These are phyloP conservation scores for Micrasema minimum DNA, from an alignment of 1,140 invertebrate species.

Conservation along the genomic window DNA sequence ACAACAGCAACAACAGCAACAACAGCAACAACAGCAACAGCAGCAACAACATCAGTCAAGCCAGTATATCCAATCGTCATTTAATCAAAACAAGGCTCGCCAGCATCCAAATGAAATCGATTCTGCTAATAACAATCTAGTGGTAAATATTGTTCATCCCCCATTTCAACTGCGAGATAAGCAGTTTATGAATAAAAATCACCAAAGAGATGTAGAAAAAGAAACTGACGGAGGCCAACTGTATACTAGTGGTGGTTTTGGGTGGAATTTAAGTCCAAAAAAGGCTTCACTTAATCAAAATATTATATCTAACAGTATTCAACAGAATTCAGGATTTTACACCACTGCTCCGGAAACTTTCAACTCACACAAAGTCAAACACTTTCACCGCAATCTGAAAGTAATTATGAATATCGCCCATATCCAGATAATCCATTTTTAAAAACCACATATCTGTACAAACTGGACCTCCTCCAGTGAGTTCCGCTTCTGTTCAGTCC, in stretches of 20 bases:
- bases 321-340: constrained; percentile 54
- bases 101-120: constrained; percentile 35
- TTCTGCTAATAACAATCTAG: constrained; percentile 45
- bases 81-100: constrained; percentile 35
- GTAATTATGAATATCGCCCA: constrained; percentile 45
- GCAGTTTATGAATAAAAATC: constrained; percentile 52
- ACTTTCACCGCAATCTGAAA: constrained; percentile 33
- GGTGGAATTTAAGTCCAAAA: constrained; percentile 62
- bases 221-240: constrained; percentile 57
- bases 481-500: constrained; percentile 42
- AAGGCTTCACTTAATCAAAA: constrained; percentile 51
- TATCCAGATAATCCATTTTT: constrained; percentile 52
- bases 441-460: constrained; percentile 59
- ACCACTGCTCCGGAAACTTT: constrained; percentile 55
- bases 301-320: constrained; percentile 54
- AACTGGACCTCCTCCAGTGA: constrained; percentile 33
- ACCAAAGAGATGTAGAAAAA: constrained; percentile 53
- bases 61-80: constrained; percentile 36
- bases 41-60: constrained; percentile 54
- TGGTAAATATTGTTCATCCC: constrained; percentile 46
- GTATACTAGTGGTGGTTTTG: constrained; percentile 64
- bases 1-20: constrained; percentile 28
- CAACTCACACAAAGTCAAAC: constrained; percentile 37
- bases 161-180: constrained; percentile 3
- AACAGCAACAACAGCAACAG: constrained; percentile 52